Evolutionary conservation across 64 coral and sea anemone genomes (phyloP), one percentile per base, ranked within the genome.

Genomic region (Dendrophyllia cribrosa): DNA sequence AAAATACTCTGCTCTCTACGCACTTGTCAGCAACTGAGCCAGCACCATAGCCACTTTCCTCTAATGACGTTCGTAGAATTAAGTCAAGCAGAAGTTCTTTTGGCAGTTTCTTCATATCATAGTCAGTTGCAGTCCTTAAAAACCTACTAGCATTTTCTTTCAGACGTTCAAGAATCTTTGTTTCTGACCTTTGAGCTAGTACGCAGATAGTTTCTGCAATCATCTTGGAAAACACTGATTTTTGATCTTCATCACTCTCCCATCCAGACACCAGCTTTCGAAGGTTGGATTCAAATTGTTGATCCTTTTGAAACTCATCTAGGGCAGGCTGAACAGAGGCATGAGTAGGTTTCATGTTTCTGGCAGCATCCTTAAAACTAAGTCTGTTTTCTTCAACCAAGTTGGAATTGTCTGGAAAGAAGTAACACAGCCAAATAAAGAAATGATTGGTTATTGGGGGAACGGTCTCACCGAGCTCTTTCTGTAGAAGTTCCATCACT

Each of bases 391-490:
- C 93, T 78, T 55, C 89, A 14, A 64, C 43, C 73, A 95, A 74
- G 26, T 77, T 79, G 5, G 19, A 20, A 11, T 4, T 58, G 2
- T 24, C 5, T 43, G 93, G 88, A 48, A 95, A 95, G 25, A 86
- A 91, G 52, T 70, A 91, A 83, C 88, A 90, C 9, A 95, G 43
- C 93, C 93, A 95, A 23, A 95, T 67, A 51, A 95, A 90, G 73
- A 95, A 95, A 20, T 69, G 83, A 59, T 69, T 80, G 52, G 81
- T 47, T 17, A 95, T 77, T n/a, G 76, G 83, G 7, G 77, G 17
- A 7, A 74, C 52, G 12, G 85, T 93, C 15, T 93, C 92, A 14
- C 94, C 89, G 23, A 95, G 65, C 72, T 95, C 94, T 52, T 95
- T 80, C 66, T 79, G 73, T 10, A 95, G 89, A 13, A 95, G 64